phyloP scores from a whole-genome alignment of 2,113 vertebrate species.

The Crotophaga sulcirostris region DNA sequence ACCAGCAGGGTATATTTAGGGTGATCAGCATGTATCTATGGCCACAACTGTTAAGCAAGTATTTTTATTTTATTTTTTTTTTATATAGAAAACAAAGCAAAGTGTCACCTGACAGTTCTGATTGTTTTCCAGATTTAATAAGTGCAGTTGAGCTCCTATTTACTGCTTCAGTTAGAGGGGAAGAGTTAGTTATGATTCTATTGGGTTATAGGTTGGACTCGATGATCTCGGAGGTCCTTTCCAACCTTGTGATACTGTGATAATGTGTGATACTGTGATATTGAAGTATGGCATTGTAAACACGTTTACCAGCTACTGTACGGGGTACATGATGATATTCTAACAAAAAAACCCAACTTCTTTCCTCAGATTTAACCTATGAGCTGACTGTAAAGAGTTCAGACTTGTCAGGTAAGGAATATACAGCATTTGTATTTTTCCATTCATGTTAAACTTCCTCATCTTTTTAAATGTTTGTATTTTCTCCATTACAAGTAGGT shows the following conservation, averaged over 20 bases:
- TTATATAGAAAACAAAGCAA: too few species aligned
- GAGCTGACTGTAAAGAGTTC: conserved; percentile 92
- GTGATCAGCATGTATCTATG: accelerated
- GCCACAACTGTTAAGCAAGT: background rate
- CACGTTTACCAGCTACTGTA: background rate
- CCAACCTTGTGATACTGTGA: too few species aligned
- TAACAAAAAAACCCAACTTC: background rate
- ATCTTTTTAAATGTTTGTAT: background rate
- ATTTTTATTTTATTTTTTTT: accelerated
- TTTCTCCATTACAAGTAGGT: background rate
- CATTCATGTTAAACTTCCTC: background rate
- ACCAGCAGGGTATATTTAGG: accelerated
- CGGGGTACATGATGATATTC: background rate
- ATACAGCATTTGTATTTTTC: background rate
- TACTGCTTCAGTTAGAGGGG: background rate
- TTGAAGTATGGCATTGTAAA: background rate
- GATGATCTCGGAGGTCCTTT: too few species aligned
- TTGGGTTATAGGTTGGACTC: too few species aligned
- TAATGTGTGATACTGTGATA: too few species aligned
- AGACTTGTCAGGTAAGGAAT: conserved; percentile 87
- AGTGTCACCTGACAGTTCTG: background rate
- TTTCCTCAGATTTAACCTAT: conserved; percentile 89
- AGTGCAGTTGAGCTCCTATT: background rate
- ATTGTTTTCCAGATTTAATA: background rate
- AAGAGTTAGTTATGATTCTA: background rate